Evolutionary conservation across 1,140 invertebrate genomes (phyloP).

Genomic region (Drosophila ohnishii): DNA sequence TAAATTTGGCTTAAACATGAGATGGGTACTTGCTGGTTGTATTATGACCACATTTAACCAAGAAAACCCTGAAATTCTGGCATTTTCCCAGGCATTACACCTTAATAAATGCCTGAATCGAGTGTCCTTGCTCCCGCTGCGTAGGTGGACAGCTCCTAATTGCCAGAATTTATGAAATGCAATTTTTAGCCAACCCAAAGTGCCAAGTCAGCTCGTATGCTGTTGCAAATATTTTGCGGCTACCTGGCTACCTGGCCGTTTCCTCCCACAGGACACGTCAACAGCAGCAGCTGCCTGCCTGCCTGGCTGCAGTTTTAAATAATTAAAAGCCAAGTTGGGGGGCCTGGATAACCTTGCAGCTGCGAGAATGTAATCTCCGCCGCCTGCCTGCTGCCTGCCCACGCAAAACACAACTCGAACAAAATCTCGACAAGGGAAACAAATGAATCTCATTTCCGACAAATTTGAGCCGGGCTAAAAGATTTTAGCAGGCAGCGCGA

Average conservation of each 20-base stretch:
- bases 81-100: not conserved
- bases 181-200: constrained; percentile 48
- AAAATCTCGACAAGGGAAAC: constrained; percentile 58
- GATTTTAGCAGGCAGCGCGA: constrained; percentile 51
- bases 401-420: constrained; percentile 7
- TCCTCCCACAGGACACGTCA: constrained; percentile 51
- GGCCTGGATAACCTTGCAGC: constrained; percentile 11
- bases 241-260: constrained; percentile 11
- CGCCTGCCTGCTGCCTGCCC: constrained; percentile 19
- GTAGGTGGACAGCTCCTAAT: constrained; percentile 51
- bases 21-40: not conserved
- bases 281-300: constrained; percentile 53
- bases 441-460: constrained; percentile 80
- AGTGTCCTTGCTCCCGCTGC: constrained; percentile 14
- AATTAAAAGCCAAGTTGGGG: constrained; percentile 63
- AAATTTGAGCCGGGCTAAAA: constrained; percentile 70
- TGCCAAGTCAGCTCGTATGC: constrained; percentile 43
- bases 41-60: not conserved
- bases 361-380: constrained; percentile 37
- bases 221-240: constrained; percentile 60
- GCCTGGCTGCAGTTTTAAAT: constrained; percentile 68
- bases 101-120: constrained; percentile 2
- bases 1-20: not conserved
- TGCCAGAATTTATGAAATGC: constrained; percentile 64
- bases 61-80: not conserved